phyloP scores from a whole-genome alignment of 2,888 invertebrate genomes.

The Microplitis manilae region DNA sequence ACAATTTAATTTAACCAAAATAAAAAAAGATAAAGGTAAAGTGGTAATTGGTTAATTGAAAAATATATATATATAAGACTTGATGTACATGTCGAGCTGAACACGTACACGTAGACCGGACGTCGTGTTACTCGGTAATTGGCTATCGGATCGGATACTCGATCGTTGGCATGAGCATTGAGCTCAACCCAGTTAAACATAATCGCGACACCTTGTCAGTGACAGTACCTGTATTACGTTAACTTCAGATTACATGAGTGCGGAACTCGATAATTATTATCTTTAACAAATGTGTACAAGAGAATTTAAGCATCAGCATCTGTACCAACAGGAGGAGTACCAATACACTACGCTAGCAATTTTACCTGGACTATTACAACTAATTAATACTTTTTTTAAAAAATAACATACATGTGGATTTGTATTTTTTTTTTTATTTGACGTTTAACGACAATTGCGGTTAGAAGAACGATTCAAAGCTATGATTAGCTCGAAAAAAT shows the following conservation, averaged over 20 bases:
- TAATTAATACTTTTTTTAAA: no score
- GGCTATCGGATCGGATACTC: constrained; percentile 62
- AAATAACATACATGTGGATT: not conserved
- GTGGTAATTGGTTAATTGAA: constrained; percentile 9
- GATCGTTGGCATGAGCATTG: constrained; percentile 52
- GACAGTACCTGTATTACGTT: constrained; percentile 50
- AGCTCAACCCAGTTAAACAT: constrained; percentile 55
- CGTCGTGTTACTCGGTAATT: constrained; percentile 64
- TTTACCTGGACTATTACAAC: no score
- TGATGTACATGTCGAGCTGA: constrained; percentile 35
- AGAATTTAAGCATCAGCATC: no score
- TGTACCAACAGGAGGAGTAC: no score
- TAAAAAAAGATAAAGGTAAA: not conserved
- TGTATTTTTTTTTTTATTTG: constrained; percentile 27
- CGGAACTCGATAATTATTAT: constrained; percentile 60
- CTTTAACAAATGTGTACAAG: constrained; percentile 56
- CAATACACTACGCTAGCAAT: constrained; percentile 15
- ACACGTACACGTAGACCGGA: constrained; percentile 54
- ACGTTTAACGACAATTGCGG: constrained; percentile 28
- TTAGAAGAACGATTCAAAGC: constrained; percentile 42
- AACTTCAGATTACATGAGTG: constrained; percentile 61
- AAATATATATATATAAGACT: constrained; percentile 6
- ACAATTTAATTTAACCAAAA: not conserved
- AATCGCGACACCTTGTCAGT: constrained; percentile 64
- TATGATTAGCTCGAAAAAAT: constrained; percentile 48